Percentiles rank a stretch among this genome's conserved stretches.
Conservation (phyloP, 2,797 vertebrate species). For the Cheirogaleus major region DNA sequence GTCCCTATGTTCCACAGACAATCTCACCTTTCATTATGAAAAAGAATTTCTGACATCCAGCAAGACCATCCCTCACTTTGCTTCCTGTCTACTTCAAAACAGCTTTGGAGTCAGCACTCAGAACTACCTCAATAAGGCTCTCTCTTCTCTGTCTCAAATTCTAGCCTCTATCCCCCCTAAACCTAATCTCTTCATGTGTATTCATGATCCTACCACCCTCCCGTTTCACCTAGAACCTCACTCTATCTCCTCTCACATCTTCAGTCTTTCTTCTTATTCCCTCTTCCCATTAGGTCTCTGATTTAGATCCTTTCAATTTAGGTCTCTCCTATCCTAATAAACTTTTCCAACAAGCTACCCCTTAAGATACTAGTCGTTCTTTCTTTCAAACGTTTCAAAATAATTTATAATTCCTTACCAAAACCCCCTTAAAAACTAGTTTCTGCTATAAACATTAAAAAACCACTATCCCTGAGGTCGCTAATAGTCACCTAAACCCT, state of each 20-base stretch:
- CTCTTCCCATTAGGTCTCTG: background rate
- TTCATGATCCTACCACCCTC: background rate
- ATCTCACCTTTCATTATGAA: background rate
- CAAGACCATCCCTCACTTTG: background rate
- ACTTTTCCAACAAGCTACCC: background rate
- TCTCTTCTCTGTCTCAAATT: background rate
- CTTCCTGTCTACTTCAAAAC: background rate
- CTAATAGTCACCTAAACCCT: background rate
- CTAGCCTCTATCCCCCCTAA: background rate
- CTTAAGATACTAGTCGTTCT: background rate
- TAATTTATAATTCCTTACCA: background rate
- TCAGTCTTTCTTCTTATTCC: background rate
- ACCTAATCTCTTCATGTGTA: background rate
- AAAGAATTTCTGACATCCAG: background rate
- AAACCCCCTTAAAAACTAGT: background rate
- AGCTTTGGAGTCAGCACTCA: background rate
- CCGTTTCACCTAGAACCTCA: background rate
- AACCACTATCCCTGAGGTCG: background rate
- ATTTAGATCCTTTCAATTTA: background rate
- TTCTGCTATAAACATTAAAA: background rate
- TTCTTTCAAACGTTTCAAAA: background rate
- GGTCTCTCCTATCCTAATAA: background rate
- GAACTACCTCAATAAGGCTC: background rate
- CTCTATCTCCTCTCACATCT: background rate
- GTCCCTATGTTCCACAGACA: background rate